Percentiles rank a stretch among this genome's conserved stretches.
These are phyloP conservation scores for Callopanchax toddi DNA, from an alignment of 2,113 vertebrate species.

Conservation along the genomic window DNA sequence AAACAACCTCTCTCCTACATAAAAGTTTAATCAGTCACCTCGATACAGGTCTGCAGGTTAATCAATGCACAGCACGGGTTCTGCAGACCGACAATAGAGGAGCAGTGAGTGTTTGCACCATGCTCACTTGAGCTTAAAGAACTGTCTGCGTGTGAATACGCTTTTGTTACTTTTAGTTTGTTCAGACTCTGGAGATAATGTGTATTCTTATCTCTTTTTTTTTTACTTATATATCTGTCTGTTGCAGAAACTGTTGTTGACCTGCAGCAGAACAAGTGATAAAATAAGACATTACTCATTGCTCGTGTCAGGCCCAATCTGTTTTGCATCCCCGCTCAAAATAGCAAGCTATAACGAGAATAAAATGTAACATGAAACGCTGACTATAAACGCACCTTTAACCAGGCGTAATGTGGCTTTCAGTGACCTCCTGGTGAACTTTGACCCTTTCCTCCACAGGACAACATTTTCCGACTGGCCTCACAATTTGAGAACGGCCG, in stretches of 20 bases:
- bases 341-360: conserved; percentile 23
- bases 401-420: conserved; percentile 31
- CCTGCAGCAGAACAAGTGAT: conserved; percentile 2
- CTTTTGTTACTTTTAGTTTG: conserved; percentile 1
- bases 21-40: conserved; percentile 61
- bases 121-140: conserved; percentile 33
- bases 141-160: conserved; percentile 4
- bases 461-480: conserved; percentile 93
- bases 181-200: not conserved
- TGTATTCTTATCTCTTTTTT: not conserved
- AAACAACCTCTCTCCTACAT: conserved; percentile 34
- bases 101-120: conserved; percentile 10
- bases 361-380: conserved; percentile 53
- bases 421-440: conserved; percentile 46
- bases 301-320: conserved; percentile 6
- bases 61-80: conserved; percentile 55
- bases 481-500: conserved; percentile 94
- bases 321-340: conserved; percentile 16
- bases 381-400: conserved; percentile 44
- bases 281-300: conserved; percentile 3
- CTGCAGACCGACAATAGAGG: conserved; percentile 16
- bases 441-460: conserved; percentile 78
- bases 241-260: conserved; percentile 5
- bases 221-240: not conserved
- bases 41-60: conserved; percentile 51